Conservation (phyloP, 2,888 invertebrate genomes). For the Drosophila affinis region DNA sequence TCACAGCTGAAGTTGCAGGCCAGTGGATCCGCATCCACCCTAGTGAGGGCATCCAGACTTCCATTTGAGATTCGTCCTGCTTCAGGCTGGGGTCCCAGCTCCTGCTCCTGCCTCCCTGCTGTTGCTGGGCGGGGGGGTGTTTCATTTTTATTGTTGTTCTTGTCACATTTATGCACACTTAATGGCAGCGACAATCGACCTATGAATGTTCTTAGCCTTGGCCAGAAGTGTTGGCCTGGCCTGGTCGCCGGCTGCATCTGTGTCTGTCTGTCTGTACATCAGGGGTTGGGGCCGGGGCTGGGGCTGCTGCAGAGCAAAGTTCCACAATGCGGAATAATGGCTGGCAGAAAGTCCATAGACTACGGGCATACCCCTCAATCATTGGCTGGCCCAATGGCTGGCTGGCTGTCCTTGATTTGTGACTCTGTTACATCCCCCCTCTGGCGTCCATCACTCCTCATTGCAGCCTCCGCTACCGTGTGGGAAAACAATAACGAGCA, state of each 20-base stretch:
- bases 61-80: not conserved
- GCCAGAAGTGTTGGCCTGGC: constrained; percentile 25
- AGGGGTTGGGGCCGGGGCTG: not conserved
- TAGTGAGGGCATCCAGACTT: not conserved
- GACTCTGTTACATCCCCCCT: not conserved
- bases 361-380: not conserved
- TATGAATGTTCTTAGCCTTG: constrained; percentile 70
- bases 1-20: not conserved
- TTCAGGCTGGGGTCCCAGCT: too few relatives aligned
- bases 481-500: constrained; percentile 62
- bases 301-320: constrained; percentile 25
- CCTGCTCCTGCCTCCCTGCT: not conserved
- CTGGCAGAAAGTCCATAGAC: not conserved
- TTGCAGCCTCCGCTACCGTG: not conserved
- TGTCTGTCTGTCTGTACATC: constrained; percentile 4
- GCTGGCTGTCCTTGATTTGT: not conserved
- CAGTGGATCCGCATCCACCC: too few relatives aligned
- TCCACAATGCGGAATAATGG: constrained; percentile 63
- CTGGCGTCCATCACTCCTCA: not conserved
- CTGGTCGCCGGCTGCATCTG: not conserved
- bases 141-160: constrained; percentile 48
- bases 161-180: constrained; percentile 68
- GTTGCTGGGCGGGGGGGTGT: not conserved
- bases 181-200: constrained; percentile 74
- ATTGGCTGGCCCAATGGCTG: not conserved